Evolutionary conservation across 2,113 vertebrate species (phyloP).

Genomic region (Glaucomys volans): DNA sequence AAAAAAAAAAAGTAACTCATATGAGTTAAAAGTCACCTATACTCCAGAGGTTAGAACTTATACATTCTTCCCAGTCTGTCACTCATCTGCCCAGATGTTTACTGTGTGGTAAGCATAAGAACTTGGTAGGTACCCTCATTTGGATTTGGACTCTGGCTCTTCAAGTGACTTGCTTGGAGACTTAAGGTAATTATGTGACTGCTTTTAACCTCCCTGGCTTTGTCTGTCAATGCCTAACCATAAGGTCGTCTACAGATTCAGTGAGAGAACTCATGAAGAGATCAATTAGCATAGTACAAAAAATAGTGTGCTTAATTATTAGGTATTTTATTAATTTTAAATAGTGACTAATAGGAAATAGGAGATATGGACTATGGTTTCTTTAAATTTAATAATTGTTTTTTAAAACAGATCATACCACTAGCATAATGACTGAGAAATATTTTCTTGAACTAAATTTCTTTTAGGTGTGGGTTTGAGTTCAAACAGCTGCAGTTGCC

Average conservation of each 20-base stretch:
- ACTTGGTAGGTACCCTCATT: neutral
- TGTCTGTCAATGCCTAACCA: neutral
- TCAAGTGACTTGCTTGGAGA: neutral
- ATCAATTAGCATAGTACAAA: neutral
- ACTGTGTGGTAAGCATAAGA: neutral
- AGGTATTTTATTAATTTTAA: constrained; percentile 4
- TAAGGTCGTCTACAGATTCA: neutral
- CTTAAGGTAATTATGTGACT: neutral
- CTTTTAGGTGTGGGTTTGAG: neutral
- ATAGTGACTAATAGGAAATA: neutral
- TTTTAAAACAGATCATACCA: neutral
- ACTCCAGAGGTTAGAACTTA: neutral
- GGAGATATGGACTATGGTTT: neutral
- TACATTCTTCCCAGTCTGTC: neutral
- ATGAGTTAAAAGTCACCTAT: neutral
- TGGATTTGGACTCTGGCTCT: neutral
- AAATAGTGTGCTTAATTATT: neutral
- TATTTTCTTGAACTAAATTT: neutral
- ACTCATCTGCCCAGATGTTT: neutral
- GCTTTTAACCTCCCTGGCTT: neutral
- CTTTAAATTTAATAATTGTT: neutral
- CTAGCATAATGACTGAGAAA: neutral
- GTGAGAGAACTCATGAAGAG: neutral
- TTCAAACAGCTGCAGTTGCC: neutral
- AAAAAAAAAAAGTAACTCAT: neutral